A percentile compares a stretch with the other conserved stretches of the same genome.
Conservation (phyloP, 2,888 invertebrate genomes). For the Cataglyphis livida region DNA sequence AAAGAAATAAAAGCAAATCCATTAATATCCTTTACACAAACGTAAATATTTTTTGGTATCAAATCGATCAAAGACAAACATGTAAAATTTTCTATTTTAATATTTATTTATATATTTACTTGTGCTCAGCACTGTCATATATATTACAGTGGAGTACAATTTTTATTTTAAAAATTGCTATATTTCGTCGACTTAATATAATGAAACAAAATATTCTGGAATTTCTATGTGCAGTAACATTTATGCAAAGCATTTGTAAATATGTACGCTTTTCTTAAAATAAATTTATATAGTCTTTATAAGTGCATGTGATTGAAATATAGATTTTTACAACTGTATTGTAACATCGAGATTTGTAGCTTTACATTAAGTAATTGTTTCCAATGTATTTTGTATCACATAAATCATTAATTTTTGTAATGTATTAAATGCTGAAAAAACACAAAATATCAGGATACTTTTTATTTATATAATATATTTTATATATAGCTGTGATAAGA, state of each 20-base stretch:
- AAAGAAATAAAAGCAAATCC: slow-evolving; percentile 13
- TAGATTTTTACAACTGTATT: slow-evolving; percentile 61
- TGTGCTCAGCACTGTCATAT: slow-evolving; percentile 58
- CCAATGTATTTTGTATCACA: slow-evolving; percentile 16
- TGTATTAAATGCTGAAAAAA: slow-evolving; percentile 50
- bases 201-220: slow-evolving; percentile 59
- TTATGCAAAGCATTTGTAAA: slow-evolving; percentile 82
- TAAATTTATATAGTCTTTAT: slow-evolving; percentile 76
- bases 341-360: slow-evolving; percentile 38
- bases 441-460: slow-evolving; percentile 55
- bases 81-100: slow-evolving; percentile 34
- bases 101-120: slow-evolving; percentile 60
- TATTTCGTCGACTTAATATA: slow-evolving; percentile 53
- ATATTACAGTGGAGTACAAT: slow-evolving; percentile 40
- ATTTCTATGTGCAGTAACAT: slow-evolving; percentile 73
- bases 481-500: slow-evolving; percentile 56
- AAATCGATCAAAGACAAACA: slow-evolving; percentile 36
- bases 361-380: slow-evolving; percentile 34
- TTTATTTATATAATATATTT: slow-evolving; percentile 56
- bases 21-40: slow-evolving; percentile 63
- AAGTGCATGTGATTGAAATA: slow-evolving; percentile 59
- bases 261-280: slow-evolving; percentile 81
- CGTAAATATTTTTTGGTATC: slow-evolving; percentile 65
- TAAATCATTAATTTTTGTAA: slow-evolving; percentile 14
- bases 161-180: slow-evolving; percentile 51